phyloP scores from a whole-genome alignment of 2,113 vertebrate genomes.

The Coreoperca whiteheadi region DNA sequence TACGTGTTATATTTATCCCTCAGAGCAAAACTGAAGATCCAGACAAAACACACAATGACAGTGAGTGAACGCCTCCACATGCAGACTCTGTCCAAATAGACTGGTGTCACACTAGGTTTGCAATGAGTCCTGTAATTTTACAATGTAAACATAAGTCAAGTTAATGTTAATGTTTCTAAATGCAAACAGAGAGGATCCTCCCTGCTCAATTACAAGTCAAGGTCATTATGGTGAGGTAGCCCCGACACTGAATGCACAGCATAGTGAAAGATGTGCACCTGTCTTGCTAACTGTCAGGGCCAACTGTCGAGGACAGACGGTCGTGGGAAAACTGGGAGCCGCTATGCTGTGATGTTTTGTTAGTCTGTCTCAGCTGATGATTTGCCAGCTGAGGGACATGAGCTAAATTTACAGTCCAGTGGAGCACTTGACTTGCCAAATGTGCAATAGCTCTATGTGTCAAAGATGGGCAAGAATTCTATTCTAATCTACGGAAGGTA shows the following conservation, averaged over 20 bases:
- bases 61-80: slow-evolving; percentile 9
- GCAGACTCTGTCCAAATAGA: slow-evolving; percentile 25
- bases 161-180: slow-evolving; percentile 7
- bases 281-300: slow-evolving; percentile 55
- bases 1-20: neutral
- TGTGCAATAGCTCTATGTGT: slow-evolving; percentile 21
- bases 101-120: neutral
- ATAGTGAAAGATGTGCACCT: slow-evolving; percentile 72
- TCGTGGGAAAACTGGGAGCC: slow-evolving; percentile 75
- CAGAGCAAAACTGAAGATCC: slow-evolving; percentile 19
- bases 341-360: slow-evolving; percentile 63
- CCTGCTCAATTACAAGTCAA: slow-evolving; percentile 48
- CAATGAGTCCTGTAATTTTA: neutral
- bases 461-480: slow-evolving; percentile 27
- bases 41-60: slow-evolving; percentile 17
- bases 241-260: slow-evolving; percentile 46
- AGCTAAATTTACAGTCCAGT: slow-evolving; percentile 66
- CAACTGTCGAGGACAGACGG: slow-evolving; percentile 75
- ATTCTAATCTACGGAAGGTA: neutral
- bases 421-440: slow-evolving; percentile 48
- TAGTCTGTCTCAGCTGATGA: slow-evolving; percentile 62
- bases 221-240: slow-evolving; percentile 51
- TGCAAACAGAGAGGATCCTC: slow-evolving; percentile 24
- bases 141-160: slow-evolving; percentile 21
- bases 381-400: slow-evolving; percentile 59